A percentile compares a stretch with the other conserved stretches of the same genome.
Evolutionary conservation across 2,888 invertebrate genomes (phyloP).

Genomic region (Dyspetes luteomarginatus): DNA sequence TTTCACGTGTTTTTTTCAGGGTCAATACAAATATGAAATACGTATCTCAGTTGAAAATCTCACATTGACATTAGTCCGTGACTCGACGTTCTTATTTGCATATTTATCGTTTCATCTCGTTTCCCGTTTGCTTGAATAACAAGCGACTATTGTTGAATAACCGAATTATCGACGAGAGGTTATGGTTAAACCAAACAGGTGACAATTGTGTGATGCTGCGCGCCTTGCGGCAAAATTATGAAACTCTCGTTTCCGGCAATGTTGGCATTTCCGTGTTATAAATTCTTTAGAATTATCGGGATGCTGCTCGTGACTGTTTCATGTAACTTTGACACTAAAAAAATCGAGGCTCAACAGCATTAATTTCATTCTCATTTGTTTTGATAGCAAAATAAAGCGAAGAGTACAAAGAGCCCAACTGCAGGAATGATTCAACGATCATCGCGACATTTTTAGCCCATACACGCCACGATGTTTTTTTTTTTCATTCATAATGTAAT

Average conservation of each 20-base stretch:
- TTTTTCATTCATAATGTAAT: background rate
- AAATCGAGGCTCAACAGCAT: background rate
- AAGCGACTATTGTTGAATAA: conserved; percentile 1
- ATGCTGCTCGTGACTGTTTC: background rate
- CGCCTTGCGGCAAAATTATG: background rate
- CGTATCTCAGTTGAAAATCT: conserved; percentile 5
- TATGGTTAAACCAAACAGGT: conserved; percentile 16
- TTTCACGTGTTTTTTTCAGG: conserved; percentile 4
- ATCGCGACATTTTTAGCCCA: background rate
- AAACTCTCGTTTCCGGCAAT: background rate
- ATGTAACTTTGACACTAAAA: background rate
- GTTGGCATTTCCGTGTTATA: background rate
- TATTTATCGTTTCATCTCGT: conserved; percentile 21
- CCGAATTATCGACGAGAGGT: conserved; percentile 21
- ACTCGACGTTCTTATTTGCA: background rate
- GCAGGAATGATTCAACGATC: background rate
- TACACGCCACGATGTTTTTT: background rate
- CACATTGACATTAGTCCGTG: background rate
- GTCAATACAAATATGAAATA: background rate
- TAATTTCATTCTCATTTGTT: background rate
- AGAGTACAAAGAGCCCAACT: background rate
- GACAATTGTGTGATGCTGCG: background rate
- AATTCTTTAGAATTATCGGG: background rate
- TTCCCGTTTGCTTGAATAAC: conserved; percentile 1
- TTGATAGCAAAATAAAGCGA: background rate